phyloP scores from a whole-genome alignment of 2,888 invertebrate genomes.

The Conomelus anceps region DNA sequence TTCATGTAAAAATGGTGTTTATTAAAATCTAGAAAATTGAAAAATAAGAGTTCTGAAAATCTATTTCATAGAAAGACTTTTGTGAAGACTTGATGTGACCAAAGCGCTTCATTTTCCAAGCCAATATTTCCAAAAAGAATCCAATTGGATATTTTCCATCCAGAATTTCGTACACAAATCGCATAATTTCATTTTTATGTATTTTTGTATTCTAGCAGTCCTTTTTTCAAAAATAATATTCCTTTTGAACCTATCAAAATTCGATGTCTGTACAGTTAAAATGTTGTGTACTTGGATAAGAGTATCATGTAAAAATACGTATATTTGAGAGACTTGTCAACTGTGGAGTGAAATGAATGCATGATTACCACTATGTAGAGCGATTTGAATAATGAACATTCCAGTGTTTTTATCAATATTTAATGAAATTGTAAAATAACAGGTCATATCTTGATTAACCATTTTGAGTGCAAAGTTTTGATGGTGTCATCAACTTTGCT shows the following conservation, averaged over 20 bases:
- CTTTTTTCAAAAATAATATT: neutral
- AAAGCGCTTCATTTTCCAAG: neutral
- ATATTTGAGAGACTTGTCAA: neutral
- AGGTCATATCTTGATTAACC: neutral
- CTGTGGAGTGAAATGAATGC: neutral
- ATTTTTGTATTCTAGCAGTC: neutral
- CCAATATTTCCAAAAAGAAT: too few species aligned
- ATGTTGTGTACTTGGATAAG: neutral
- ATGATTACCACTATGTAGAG: neutral
- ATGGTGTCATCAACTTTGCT: neutral
- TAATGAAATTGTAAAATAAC: neutral
- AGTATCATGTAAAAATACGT: neutral
- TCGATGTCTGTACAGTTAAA: neutral
- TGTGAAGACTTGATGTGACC: neutral
- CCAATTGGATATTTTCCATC: neutral
- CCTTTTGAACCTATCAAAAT: neutral
- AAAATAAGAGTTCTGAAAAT: neutral
- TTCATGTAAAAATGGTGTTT: neutral
- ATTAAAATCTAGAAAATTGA: neutral
- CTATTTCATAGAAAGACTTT: neutral
- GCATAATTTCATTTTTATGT: neutral
- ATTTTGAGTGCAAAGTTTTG: neutral
- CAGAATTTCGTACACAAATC: neutral
- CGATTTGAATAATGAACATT: neutral
- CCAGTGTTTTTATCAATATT: neutral